Evolutionary conservation across 1,140 invertebrate species (phyloP).

Genomic region (Hestina assimilis): DNA sequence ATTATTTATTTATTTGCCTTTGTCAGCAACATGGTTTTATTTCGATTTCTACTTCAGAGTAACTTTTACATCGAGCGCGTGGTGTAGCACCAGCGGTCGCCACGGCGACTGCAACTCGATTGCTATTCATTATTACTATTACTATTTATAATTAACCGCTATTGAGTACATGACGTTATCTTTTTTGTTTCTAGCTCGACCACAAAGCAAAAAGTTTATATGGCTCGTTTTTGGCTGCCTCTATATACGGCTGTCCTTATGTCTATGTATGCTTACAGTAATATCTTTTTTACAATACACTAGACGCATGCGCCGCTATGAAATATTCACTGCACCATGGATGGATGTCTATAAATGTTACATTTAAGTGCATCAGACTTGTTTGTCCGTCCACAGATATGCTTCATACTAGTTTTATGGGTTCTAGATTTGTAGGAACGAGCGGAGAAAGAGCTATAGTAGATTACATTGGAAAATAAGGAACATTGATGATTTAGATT

Average conservation of each 20-base stretch:
- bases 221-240: slow-evolving; percentile 77
- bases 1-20: slow-evolving; percentile 59
- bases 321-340: slow-evolving; percentile 38
- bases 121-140: slow-evolving; percentile 20
- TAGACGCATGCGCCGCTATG: slow-evolving; percentile 58
- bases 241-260: slow-evolving; percentile 74
- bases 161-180: slow-evolving; percentile 64
- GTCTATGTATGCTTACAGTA: slow-evolving; percentile 76
- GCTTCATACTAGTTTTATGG: slow-evolving; percentile 40
- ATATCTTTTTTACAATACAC: slow-evolving; percentile 54
- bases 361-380: slow-evolving; percentile 39
- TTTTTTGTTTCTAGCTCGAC: slow-evolving; percentile 73
- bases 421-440: slow-evolving; percentile 19
- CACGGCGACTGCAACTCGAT: slow-evolving; percentile 24
- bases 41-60: slow-evolving; percentile 21
- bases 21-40: slow-evolving; percentile 40
- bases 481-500: slow-evolving; percentile 21
- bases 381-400: slow-evolving; percentile 60
- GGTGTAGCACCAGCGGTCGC: slow-evolving; percentile 13
- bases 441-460: slow-evolving; percentile 18
- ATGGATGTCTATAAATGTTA: slow-evolving; percentile 19
- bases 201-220: slow-evolving; percentile 75
- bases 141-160: slow-evolving; percentile 42
- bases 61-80: slow-evolving; percentile 15
- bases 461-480: slow-evolving; percentile 13